Conservation (phyloP, 1,140 invertebrate genomes). For the Drosophila setifemur region DNA sequence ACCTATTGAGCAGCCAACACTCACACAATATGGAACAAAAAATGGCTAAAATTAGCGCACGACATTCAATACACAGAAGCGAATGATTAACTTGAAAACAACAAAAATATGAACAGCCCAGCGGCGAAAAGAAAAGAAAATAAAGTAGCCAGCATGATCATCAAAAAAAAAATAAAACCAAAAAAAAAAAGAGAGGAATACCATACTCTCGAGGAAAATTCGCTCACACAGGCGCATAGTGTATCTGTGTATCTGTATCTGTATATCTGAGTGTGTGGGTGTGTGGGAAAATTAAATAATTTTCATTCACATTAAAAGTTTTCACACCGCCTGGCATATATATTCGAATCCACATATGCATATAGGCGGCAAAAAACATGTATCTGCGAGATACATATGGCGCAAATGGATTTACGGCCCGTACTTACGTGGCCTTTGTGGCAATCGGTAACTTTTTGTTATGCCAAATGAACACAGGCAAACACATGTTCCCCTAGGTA, state of each 20-base stretch:
- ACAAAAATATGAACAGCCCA: constrained; percentile 71
- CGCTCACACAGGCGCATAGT: constrained; percentile 31
- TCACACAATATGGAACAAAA: constrained; percentile 72
- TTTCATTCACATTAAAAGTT: constrained; percentile 77
- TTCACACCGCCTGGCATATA: constrained; percentile 61
- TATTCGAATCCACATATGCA: constrained; percentile 22
- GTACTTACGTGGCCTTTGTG: constrained; percentile 60
- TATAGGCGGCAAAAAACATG: constrained; percentile 44
- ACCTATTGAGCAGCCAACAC: constrained; percentile 15
- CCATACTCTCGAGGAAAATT: constrained; percentile 31
- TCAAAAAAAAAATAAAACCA: too few relatives aligned
- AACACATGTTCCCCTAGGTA: constrained; percentile 32
- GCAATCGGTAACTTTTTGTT: constrained; percentile 18
- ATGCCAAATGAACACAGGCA: constrained; percentile 14
- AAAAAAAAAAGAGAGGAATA: constrained; percentile 13
- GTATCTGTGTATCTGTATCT: constrained; percentile 17
- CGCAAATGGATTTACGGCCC: constrained; percentile 64
- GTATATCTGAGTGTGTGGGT: constrained; percentile 5
- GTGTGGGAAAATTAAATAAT: constrained; percentile 78
- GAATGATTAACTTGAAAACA: constrained; percentile 78
- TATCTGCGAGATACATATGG: constrained; percentile 75
- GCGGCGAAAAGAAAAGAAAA: constrained; percentile 61
- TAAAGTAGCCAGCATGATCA: constrained; percentile 63
- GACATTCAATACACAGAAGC: constrained; percentile 81
- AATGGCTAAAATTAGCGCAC: constrained; percentile 81